phyloP scores from a whole-genome alignment of 2,113 vertebrate genomes.

The Tragelaphus scriptus region DNA sequence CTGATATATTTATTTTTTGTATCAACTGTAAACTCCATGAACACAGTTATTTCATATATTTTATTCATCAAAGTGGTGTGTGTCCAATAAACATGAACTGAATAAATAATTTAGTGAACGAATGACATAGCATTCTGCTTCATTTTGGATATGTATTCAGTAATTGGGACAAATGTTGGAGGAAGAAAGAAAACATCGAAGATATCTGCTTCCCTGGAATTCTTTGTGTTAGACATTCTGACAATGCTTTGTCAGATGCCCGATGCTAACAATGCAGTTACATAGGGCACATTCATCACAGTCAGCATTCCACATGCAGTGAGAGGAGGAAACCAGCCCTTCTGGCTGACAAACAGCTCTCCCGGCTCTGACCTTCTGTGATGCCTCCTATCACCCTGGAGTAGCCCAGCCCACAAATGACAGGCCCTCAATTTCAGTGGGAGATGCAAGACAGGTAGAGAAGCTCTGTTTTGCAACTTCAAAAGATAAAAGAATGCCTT shows the following conservation, averaged over 20 bases:
- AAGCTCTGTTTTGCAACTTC: constrained; percentile 49
- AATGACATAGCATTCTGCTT: not conserved
- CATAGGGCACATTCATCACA: constrained; percentile 43
- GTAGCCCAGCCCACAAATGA: not conserved
- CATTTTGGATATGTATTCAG: not conserved
- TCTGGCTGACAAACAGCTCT: constrained; percentile 22
- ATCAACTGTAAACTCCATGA: not conserved
- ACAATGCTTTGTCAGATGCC: not conserved
- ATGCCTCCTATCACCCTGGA: constrained; percentile 18
- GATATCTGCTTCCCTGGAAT: not conserved
- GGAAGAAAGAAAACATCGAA: not conserved
- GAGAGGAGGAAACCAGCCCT: not conserved
- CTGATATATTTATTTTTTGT: not conserved
- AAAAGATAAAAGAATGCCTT: constrained; percentile 45
- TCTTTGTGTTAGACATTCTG: constrained; percentile 7
- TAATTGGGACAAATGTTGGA: not conserved
- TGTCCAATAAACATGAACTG: not conserved
- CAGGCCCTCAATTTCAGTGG: not conserved
- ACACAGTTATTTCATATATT: not conserved
- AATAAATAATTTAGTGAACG: not conserved
- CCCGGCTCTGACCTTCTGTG: not conserved
- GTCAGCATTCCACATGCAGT: constrained; percentile 31
- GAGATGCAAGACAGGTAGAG: not conserved
- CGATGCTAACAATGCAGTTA: not conserved
- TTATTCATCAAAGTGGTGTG: not conserved